These are phyloP conservation scores for Drosophila nr. fundita DNA, from an alignment of 2,888 invertebrate genomes.

Conservation along the genomic window DNA sequence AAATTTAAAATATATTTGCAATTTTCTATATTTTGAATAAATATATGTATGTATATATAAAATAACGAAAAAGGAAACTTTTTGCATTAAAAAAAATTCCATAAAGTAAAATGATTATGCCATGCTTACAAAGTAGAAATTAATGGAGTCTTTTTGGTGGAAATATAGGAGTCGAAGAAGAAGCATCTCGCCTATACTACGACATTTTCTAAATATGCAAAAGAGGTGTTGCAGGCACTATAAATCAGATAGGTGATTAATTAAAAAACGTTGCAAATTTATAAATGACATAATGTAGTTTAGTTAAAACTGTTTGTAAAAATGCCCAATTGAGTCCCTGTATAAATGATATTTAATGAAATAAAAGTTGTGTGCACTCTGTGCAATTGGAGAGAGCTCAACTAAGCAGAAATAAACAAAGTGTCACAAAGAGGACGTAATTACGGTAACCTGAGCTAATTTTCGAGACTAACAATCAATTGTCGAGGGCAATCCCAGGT, in stretches of 20 bases:
- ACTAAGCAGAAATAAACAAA: slow-evolving; percentile 53
- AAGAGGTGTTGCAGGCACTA: too few relatives aligned
- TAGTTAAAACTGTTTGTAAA: not conserved
- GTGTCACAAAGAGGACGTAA: slow-evolving; percentile 56
- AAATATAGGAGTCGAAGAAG: not conserved
- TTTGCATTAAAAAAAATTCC: too few relatives aligned
- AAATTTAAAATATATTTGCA: not conserved
- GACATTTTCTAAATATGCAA: not conserved
- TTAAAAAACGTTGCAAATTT: not conserved
- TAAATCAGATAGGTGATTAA: too few relatives aligned
- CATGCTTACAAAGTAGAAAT: not conserved
- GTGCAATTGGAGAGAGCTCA: slow-evolving; percentile 48
- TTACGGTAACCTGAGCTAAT: slow-evolving; percentile 79
- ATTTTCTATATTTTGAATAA: not conserved
- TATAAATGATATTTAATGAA: not conserved
- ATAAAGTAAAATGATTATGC: accelerated
- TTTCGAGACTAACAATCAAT: slow-evolving; percentile 73
- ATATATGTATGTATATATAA: not conserved
- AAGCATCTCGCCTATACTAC: not conserved
- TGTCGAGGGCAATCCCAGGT: slow-evolving; percentile 25
- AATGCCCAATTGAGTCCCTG: not conserved
- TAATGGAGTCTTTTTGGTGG: accelerated
- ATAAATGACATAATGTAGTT: not conserved
- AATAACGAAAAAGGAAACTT: too few relatives aligned
- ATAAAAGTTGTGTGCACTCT: slow-evolving; percentile 4